Evolutionary conservation across 2,113 vertebrate species (phyloP).

Genomic region (Phaethornis superciliosus): DNA sequence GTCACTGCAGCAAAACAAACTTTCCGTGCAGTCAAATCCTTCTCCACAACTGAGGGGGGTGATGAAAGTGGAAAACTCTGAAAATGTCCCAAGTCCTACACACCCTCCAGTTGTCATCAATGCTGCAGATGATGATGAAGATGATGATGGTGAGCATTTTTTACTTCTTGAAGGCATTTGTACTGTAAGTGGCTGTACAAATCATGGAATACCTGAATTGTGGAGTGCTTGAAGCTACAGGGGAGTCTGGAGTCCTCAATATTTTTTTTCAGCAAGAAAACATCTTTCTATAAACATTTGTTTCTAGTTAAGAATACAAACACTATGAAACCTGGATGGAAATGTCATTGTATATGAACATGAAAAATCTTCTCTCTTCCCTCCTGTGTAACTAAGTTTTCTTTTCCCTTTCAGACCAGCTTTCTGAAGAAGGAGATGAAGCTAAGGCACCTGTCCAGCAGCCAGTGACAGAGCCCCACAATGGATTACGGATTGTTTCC

Average conservation of each 20-base stretch:
- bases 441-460: constrained; percentile 73
- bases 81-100: constrained; percentile 94
- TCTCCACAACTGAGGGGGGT: constrained; percentile 88
- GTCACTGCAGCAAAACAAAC: constrained; percentile 73
- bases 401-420: constrained; percentile 84
- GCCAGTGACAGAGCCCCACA: constrained; percentile 59
- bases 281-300: background rate
- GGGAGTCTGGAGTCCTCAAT: background rate
- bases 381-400: background rate
- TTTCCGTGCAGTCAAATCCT: constrained; percentile 78
- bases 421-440: constrained; percentile 95
- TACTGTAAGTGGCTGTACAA: rapidly evolving
- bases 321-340: background rate
- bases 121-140: constrained; percentile 93
- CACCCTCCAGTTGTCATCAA: constrained; percentile 97
- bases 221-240: background rate
- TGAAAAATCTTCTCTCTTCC: background rate
- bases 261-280: background rate
- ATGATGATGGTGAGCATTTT: constrained; percentile 86
- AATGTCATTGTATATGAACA: background rate
- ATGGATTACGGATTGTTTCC: constrained; percentile 75
- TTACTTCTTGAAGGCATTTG: background rate
- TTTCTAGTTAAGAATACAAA: background rate
- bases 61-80: constrained; percentile 89
- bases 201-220: rapidly evolving